Conservation (phyloP, 2,888 invertebrate species). For the Spilarctia lutea region DNA sequence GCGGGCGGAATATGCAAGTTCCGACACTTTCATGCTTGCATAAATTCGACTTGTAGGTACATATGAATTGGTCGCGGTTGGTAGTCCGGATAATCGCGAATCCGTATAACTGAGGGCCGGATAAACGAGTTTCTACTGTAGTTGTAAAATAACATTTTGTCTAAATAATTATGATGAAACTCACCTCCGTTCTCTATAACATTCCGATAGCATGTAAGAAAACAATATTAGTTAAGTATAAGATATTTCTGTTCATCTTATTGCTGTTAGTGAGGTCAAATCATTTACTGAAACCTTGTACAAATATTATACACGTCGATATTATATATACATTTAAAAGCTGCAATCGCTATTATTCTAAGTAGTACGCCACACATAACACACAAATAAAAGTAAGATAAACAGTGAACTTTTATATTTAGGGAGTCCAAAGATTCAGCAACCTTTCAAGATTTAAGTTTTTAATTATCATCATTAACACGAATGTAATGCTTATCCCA, state of each 20-base stretch:
- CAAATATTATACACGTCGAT: constrained; percentile 46
- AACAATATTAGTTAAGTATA: constrained; percentile 71
- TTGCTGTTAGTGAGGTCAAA: constrained; percentile 49
- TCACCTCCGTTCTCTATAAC: constrained; percentile 82
- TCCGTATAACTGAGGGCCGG: too few relatives aligned
- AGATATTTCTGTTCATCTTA: constrained; percentile 47
- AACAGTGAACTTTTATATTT: not conserved
- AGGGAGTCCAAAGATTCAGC: not conserved
- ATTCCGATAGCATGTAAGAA: constrained; percentile 81
- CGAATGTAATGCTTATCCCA: not conserved
- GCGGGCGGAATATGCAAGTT: too few relatives aligned
- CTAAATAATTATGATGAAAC: constrained; percentile 47
- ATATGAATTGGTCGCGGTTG: too few relatives aligned
- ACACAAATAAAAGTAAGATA: constrained; percentile 10
- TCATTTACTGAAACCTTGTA: constrained; percentile 48
- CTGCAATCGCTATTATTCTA: constrained; percentile 22
- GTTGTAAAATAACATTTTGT: constrained; percentile 12
- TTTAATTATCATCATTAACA: not conserved
- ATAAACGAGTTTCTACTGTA: too few relatives aligned
- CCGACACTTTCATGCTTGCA: too few relatives aligned
- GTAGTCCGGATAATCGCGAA: too few relatives aligned
- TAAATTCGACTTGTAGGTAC: too few relatives aligned
- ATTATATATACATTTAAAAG: constrained; percentile 19
- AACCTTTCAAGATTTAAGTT: not conserved
- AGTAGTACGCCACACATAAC: constrained; percentile 13